Evolutionary conservation across 2,888 invertebrate species (phyloP), one percentile per base, ranked within the genome.

Genomic region (Hybos culiciformis): DNA sequence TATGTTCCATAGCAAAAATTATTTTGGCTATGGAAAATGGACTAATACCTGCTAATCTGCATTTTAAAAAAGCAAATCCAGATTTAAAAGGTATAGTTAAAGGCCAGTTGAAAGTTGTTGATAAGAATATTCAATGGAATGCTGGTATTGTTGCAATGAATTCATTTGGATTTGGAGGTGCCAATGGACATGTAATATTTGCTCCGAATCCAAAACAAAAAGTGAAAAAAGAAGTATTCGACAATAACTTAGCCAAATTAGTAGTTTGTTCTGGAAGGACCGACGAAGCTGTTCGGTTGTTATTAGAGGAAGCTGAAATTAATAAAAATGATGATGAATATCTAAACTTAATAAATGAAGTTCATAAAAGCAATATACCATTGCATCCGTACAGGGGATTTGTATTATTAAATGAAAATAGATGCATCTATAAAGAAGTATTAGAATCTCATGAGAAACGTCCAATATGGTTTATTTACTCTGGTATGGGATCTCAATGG

Each of bases 401-500:
- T 67, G 69, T 78, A 17, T 70, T 96, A 41, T 66, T 91, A 24
- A 76, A 77, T 48, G 71, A 71, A 24, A 68, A 71, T 15, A 59
- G 57, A 3, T 55, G 0, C 44, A 36, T 58, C 15, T 60, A 63
- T 20, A 66, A 70, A 12, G 80, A 80, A 57, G 65, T 77, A 2
- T 43, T 59, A 2, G 69, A 55, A 45, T 61, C 67, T 9, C 69
- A 71, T 12, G 80, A 81, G 33, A 74, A 75, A 48, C 75, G 86
- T 12, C 91, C 94, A 1, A 69, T 96, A 43, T 97, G 94, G 90
- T 97, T 78, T 66, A 77, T 97, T 49, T 97, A 92, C 70, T 84
- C 93, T 37, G 98, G 98, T 46, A 97, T 98, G 97, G 97, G 97
- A 12, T 83, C 88, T 33, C 97, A 97, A 69, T 97, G 96, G 96